Evolutionary conservation across 2,888 invertebrate species (phyloP).

Genomic region (Macroteleia sp.): DNA sequence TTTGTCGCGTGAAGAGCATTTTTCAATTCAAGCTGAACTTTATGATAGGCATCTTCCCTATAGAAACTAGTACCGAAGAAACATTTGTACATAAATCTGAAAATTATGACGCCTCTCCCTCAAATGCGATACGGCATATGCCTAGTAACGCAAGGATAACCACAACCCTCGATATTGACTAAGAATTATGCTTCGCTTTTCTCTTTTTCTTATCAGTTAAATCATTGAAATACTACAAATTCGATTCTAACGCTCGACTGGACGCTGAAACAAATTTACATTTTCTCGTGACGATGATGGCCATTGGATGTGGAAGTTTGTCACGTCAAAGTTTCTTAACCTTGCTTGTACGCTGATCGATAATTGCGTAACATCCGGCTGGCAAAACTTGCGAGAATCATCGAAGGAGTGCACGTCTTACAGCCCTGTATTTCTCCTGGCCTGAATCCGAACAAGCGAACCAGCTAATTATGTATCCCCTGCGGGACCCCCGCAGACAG

Average conservation of each 20-base stretch:
- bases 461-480: conserved; percentile 82
- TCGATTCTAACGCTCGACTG: too few species aligned
- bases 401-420: conserved; percentile 53
- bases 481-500: conserved; percentile 81
- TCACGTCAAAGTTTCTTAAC: too few species aligned
- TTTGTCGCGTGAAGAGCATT: conserved; percentile 74
- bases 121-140: conserved; percentile 77
- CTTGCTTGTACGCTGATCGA: conserved; percentile 37
- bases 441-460: conserved; percentile 72
- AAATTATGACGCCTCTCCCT: conserved; percentile 78
- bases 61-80: conserved; percentile 36
- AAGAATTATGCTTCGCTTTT: conserved; percentile 11
- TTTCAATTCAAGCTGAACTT: conserved; percentile 82
- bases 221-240: conserved; percentile 22
- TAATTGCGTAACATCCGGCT: conserved; percentile 46
- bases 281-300: too few species aligned
- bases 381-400: conserved; percentile 41
- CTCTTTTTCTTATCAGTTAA: too few species aligned
- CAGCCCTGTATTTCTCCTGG: conserved; percentile 43
- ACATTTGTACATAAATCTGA: conserved; percentile 82
- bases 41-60: conserved; percentile 80
- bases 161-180: conserved; percentile 17
- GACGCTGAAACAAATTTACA: too few species aligned
- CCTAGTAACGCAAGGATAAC: conserved; percentile 82
- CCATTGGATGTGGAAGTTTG: too few species aligned